Base-by-base conservation (phyloP, 92 coral and sea anemone genomes). In the Paragorgia papillata region DNA sequence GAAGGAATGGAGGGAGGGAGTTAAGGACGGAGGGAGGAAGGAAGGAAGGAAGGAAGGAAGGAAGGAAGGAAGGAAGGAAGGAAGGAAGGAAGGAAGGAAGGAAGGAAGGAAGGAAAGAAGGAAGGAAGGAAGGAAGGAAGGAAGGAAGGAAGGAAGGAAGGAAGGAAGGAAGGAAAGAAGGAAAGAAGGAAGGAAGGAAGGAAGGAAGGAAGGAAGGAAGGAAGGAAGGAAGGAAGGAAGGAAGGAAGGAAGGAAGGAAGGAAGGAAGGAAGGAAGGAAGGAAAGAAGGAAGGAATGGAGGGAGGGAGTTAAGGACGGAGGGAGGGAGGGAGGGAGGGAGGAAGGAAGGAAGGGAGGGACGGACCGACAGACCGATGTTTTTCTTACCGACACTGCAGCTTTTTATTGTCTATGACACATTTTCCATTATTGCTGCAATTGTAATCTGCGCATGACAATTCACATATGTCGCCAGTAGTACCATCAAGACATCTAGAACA, bases 361-460 rank as follows among this genome's bases (percentile, higher is more conserved):
- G n/a, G n/a, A n/a, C n/a, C n/a, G n/a, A n/a, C n/a, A n/a, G n/a
- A n/a, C n/a, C n/a, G n/a, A n/a, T 1, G 7, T 1, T 66, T 5
- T 39, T 33, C 86, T 83, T 40, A 93, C 97, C 49, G 73, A 92
- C 97, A 93, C 24, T 74, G 66, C 29, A 89, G 87, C 37, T 77
- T 57, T 25, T 90, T 92, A 28, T 88, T 82, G 28, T 37, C 74
- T 39, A 86, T 75, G 7, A 84, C 69, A 48, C 97, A 93, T 15
- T 81, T 50, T 51, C 97, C 91, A 14, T 88, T 91, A 57, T 93
- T 89, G 44, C 68, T 67, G 39, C 97, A 93, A 31, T 88, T 82
- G 13, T 79, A 81, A 2, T 62, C 66, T 17, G 89, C 60, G 41
- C 98, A 94, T 1, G 98, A 86, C 51, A 76, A 80, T 29, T 88